These are phyloP conservation scores for Australoheros scitulus DNA, from an alignment of 2,113 vertebrate species.

Conservation along the genomic window DNA sequence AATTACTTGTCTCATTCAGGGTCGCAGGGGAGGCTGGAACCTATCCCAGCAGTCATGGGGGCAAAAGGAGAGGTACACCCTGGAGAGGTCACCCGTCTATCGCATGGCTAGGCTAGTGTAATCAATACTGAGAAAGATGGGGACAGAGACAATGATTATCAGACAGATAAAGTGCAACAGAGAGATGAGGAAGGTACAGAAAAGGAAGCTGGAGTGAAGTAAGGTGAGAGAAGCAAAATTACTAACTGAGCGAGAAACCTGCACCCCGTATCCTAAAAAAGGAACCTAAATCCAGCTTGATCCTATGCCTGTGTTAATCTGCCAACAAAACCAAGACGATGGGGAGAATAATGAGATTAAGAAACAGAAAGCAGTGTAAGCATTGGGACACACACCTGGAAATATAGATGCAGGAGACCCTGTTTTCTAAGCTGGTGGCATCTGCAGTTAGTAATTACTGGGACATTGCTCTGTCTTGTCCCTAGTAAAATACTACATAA, in stretches of 20 bases:
- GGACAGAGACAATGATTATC: neutral
- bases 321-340: constrained; percentile 61
- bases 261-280: constrained; percentile 44
- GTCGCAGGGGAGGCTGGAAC: neutral
- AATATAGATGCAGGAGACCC: constrained; percentile 6
- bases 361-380: constrained; percentile 46
- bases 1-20: neutral
- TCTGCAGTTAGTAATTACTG: constrained; percentile 1
- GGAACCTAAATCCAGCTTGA: constrained; percentile 61
- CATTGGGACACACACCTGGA: constrained; percentile 42
- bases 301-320: constrained; percentile 54
- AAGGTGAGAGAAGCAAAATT: constrained; percentile 34
- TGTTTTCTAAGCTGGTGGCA: constrained; percentile 30
- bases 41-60: neutral
- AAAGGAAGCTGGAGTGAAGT: constrained; percentile 14
- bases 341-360: constrained; percentile 65
- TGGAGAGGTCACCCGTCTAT: neutral
- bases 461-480: neutral
- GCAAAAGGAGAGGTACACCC: neutral
- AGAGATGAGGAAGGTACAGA: neutral
- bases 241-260: constrained; percentile 32
- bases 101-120: neutral
- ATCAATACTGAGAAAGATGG: neutral
- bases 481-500: neutral
- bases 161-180: neutral